A percentile compares a stretch with the other conserved stretches of the same genome.
Evolutionary conservation across 2,113 vertebrate genomes (phyloP).

Genomic region (Corynorhinus townsendii): DNA sequence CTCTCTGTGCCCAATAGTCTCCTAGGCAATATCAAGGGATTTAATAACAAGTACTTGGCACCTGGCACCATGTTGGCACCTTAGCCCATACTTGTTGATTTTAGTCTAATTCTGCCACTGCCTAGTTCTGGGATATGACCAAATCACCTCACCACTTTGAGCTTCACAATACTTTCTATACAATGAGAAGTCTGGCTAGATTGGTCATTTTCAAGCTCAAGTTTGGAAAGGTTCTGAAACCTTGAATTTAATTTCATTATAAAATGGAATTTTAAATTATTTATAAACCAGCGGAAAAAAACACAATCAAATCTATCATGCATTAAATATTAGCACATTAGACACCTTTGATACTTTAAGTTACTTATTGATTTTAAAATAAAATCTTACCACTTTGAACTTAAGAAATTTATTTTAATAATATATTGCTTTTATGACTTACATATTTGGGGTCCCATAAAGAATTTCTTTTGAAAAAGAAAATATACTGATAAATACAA

Average conservation of each 20-base stretch:
- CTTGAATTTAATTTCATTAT: not conserved
- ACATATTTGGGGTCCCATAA: not conserved
- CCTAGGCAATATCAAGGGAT: not conserved
- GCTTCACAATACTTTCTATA: not conserved
- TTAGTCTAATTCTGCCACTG: not conserved
- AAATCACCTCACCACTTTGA: not conserved
- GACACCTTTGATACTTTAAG: not conserved
- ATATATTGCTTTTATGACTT: not conserved
- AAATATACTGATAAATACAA: not conserved
- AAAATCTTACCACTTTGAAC: not conserved
- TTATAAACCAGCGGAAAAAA: not conserved
- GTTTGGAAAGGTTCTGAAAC: conserved; percentile 8
- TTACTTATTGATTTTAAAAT: conserved; percentile 1
- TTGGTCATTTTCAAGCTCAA: not conserved
- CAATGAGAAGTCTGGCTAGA: not conserved
- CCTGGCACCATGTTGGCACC: not conserved
- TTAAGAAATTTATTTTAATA: conserved; percentile 7
- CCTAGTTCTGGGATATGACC: not conserved
- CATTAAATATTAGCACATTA: not conserved
- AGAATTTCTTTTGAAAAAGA: not conserved
- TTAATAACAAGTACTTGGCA: not conserved
- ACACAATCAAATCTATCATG: not conserved
- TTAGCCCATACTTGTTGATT: not conserved
- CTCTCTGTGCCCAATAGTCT: not conserved
- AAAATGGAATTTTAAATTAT: not conserved